Percentiles rank a stretch among this genome's conserved stretches.
These are phyloP conservation scores for Cryptocephalus moraei DNA, from an alignment of 2,888 invertebrate species.

Conservation along the genomic window DNA sequence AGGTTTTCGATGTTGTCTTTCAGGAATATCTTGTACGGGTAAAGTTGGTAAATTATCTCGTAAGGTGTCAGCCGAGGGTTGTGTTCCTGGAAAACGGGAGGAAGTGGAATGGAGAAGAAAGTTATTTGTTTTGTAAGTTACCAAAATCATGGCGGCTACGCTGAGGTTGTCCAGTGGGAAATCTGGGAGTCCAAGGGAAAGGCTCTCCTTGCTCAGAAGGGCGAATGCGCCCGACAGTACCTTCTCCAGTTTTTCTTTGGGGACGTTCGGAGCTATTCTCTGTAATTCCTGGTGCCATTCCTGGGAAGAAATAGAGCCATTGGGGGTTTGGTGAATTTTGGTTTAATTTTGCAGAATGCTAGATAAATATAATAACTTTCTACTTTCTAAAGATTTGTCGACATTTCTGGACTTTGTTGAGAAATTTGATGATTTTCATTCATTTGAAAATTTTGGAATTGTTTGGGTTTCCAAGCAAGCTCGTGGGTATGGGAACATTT, in stretches of 20 bases:
- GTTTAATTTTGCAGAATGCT: neutral
- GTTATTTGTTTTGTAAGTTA: constrained; percentile 26
- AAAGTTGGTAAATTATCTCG: constrained; percentile 64
- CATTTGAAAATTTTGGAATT: no score
- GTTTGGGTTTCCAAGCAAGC: no score
- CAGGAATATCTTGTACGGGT: constrained; percentile 74
- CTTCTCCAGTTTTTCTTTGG: constrained; percentile 48
- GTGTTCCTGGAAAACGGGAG: constrained; percentile 47
- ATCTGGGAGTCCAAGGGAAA: constrained; percentile 67
- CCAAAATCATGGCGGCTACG: constrained; percentile 57
- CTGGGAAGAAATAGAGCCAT: constrained; percentile 34
- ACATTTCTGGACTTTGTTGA: no score
- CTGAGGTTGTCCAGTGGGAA: constrained; percentile 79
- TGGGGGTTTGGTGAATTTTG: no score
- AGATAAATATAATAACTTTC: neutral
- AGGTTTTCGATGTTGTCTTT: constrained; percentile 67
- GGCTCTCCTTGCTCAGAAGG: constrained; percentile 64
- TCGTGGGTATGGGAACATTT: no score
- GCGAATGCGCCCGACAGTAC: constrained; percentile 71
- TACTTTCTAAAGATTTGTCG: no score
- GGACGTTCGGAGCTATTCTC: constrained; percentile 42
- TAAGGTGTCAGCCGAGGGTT: constrained; percentile 56
- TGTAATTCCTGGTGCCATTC: constrained; percentile 46
- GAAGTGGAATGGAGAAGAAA: no score
- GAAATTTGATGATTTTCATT: no score